phyloP scores from a whole-genome alignment of 2,113 vertebrate genomes.

The Fulica atra region DNA sequence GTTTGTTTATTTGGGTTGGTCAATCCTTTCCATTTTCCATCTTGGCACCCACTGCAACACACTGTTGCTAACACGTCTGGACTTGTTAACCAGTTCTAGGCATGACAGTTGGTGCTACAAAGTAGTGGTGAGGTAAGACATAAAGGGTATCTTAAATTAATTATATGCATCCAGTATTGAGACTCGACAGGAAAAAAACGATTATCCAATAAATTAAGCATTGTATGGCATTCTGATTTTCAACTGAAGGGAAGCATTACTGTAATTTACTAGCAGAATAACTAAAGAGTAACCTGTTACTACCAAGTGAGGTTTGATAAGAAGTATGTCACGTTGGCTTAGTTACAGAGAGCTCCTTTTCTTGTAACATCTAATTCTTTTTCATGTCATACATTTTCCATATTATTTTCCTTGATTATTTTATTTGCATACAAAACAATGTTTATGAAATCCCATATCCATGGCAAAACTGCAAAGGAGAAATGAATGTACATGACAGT shows the following conservation, averaged over 20 bases:
- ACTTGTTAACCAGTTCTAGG: not conserved
- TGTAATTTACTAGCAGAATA: not conserved
- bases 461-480: not conserved
- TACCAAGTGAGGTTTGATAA: not conserved
- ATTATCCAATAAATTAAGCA: not conserved
- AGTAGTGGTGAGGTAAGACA: not conserved
- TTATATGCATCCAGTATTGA: not conserved
- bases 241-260: not conserved
- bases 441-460: not conserved
- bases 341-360: not conserved
- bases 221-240: not conserved
- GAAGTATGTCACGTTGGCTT: not conserved
- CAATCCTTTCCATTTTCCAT: conserved; percentile 1
- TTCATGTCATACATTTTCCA: not conserved
- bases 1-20: conserved; percentile 20
- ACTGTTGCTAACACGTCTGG: not conserved
- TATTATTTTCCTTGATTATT: not conserved
- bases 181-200: not conserved
- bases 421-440: not conserved
- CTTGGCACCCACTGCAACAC: not conserved
- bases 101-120: not conserved
- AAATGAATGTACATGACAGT: not conserved
- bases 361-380: not conserved
- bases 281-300: not conserved
- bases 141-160: not conserved